Percentiles rank a stretch among this genome's conserved stretches.
phyloP scores from a whole-genome alignment of 2,888 invertebrate species.

The Conchocele bisecta region DNA sequence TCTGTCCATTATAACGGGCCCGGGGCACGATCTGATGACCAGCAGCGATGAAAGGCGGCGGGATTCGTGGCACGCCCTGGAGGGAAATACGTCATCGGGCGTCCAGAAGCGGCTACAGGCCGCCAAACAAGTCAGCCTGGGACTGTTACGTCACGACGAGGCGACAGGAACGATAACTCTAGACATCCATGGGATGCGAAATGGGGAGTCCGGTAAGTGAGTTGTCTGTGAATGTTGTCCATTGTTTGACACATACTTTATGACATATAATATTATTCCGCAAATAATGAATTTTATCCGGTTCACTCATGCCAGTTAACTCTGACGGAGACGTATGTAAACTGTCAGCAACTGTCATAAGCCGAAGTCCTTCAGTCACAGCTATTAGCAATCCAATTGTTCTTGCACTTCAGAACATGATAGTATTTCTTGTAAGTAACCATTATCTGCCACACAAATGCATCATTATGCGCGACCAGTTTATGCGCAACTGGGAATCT shows the following conservation, averaged over 20 bases:
- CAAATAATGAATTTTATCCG: too few relatives aligned
- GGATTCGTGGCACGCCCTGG: conserved; percentile 47
- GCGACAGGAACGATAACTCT: conserved; percentile 61
- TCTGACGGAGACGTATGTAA: too few relatives aligned
- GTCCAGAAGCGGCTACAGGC: conserved; percentile 45
- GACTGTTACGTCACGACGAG: conserved; percentile 61
- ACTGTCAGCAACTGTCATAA: too few relatives aligned
- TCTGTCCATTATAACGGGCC: conserved; percentile 53
- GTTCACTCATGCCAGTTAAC: too few relatives aligned
- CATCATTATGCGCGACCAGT: too few relatives aligned
- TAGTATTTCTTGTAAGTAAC: too few relatives aligned
- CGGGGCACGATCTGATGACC: conserved; percentile 10
- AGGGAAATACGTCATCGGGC: conserved; percentile 34
- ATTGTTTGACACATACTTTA: not conserved
- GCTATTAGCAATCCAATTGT: too few relatives aligned
- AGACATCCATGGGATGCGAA: conserved; percentile 58
- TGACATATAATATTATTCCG: not conserved
- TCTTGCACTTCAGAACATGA: too few relatives aligned
- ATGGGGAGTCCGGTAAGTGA: conserved; percentile 61
- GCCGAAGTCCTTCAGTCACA: too few relatives aligned
- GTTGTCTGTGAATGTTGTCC: not conserved
- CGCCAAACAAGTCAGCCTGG: conserved; percentile 53
- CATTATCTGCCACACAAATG: too few relatives aligned
- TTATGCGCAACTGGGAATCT: too few relatives aligned
- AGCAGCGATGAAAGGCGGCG: conserved; percentile 31